Percentiles rank a stretch among this genome's conserved stretches.
Evolutionary conservation across 2,113 vertebrate species (phyloP).

Genomic region (Ptilorrhoa leucosticta): DNA sequence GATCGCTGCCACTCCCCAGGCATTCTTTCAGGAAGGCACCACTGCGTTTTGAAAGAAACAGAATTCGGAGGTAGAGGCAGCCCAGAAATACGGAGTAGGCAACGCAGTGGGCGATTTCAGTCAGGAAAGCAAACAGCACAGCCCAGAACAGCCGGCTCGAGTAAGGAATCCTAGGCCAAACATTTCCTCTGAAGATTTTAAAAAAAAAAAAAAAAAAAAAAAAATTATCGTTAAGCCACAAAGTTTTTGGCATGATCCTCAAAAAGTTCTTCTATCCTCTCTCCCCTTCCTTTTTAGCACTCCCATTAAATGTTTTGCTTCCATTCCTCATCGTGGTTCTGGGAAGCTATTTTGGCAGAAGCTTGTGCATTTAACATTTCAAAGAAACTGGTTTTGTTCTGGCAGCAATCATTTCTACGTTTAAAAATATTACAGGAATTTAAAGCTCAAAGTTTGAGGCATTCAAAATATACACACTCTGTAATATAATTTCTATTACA

Average conservation of each 20-base stretch:
- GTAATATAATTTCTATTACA: not conserved
- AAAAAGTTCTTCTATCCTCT: not conserved
- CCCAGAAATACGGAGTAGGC: accelerated
- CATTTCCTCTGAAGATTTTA: not conserved
- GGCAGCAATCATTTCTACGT: not conserved
- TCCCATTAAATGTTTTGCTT: not conserved
- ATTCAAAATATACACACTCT: not conserved
- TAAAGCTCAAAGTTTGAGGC: not conserved
- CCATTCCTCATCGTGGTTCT: not conserved
- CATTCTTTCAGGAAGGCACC: accelerated
- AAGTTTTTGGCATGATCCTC: not conserved
- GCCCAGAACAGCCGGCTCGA: not conserved
- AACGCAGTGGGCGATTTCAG: accelerated
- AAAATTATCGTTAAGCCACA: not conserved
- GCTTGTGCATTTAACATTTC: not conserved
- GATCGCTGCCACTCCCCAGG: not conserved
- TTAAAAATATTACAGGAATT: not conserved
- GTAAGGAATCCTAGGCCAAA: not conserved
- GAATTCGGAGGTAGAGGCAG: accelerated
- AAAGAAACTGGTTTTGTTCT: not conserved
- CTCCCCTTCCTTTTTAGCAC: not conserved
- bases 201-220: too few species aligned
- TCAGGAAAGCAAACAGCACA: not conserved
- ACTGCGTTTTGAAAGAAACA: accelerated
- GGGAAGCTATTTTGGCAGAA: not conserved